Base-by-base conservation (phyloP, 2,113 vertebrate species). In the Gobiocypris rarus region DNA sequence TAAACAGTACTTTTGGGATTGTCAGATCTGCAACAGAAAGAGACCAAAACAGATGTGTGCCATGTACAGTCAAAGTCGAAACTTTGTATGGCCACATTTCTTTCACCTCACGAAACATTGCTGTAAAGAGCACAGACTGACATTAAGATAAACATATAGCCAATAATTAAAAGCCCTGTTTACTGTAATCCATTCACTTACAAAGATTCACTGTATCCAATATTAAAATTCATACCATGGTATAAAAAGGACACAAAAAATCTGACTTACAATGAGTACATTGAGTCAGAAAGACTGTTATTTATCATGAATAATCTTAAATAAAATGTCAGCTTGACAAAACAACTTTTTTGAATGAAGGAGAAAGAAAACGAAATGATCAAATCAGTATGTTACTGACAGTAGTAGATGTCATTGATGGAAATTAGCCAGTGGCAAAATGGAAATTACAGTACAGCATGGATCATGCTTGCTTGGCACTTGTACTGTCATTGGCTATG, bases 351-450 rank as follows among this genome's bases (percentile, higher is more conserved):
- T 59, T 77, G 24, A 54, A 52, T 1, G 70, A 69, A 26, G 22
- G 61, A 63, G n/a, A 15, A 74, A 61, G n/a, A 34, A 26, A 54
- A 31, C 26, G 5, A 10, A 45, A 43, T 59, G 6, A 91, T 90
- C 89, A 90, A 90, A 91, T 90, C 91, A 88, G 81, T 24, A 87
- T 59, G 88, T 77, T 90, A 92, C 91, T 87, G 91, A 89, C 89
- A 91, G 88, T 59, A 88, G 88, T 89, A 54, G 91, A 88, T 84
- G 87, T 86, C 87, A 89, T 89, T 89, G 88, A 93, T 94, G 94
- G 94, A 94, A 94, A 94, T 88, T 93, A 93, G 92, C 93, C 91
- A 88, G 91, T 89, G 92, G 94, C 93, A 93, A 90, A 91, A 92
- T 93, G 93, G 93, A 94, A 94, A 93, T 90, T 92, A 93, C 92